phyloP scores from a whole-genome alignment of 1,140 invertebrate species.

The Agrypnia vestita region DNA sequence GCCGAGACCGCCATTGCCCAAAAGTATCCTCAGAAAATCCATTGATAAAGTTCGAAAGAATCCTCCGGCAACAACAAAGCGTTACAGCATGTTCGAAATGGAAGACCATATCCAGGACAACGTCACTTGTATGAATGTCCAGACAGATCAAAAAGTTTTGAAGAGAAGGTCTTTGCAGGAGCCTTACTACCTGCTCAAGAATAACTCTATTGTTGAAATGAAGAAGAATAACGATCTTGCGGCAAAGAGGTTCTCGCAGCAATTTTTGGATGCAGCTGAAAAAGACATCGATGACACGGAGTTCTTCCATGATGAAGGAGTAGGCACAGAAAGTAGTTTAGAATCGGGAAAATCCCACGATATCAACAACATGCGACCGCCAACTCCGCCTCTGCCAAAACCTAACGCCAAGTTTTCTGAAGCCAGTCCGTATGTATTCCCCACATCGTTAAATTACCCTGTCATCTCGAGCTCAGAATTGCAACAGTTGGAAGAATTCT shows the following conservation, averaged over 20 bases:
- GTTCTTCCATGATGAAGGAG: constrained; percentile 71
- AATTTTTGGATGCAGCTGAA: constrained; percentile 71
- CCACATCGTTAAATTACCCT: constrained; percentile 57
- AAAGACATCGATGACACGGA: constrained; percentile 72
- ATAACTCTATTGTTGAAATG: constrained; percentile 72
- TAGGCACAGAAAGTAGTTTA: constrained; percentile 72
- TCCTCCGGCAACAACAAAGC: constrained; percentile 74
- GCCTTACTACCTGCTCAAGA: constrained; percentile 79
- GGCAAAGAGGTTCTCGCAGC: constrained; percentile 71
- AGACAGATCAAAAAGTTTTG: constrained; percentile 73
- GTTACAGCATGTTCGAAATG: constrained; percentile 88
- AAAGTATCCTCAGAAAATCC: constrained; percentile 80
- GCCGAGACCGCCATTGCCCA: constrained; percentile 80
- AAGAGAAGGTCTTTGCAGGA: constrained; percentile 83
- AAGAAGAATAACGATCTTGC: constrained; percentile 78
- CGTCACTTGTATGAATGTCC: constrained; percentile 70
- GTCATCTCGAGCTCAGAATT: constrained; percentile 78
- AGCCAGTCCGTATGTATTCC: constrained; percentile 60
- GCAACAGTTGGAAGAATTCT: constrained; percentile 81
- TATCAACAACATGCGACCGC: constrained; percentile 70
- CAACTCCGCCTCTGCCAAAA: constrained; percentile 71
- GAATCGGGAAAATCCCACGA: constrained; percentile 73
- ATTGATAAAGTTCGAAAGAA: constrained; percentile 74
- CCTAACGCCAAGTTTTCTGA: constrained; percentile 63
- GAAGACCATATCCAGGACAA: constrained; percentile 73